Percentiles rank a stretch among this genome's conserved stretches.
phyloP scores from a whole-genome alignment of 2,797 vertebrate genomes.

The Rhadinocentrus ornatus region DNA sequence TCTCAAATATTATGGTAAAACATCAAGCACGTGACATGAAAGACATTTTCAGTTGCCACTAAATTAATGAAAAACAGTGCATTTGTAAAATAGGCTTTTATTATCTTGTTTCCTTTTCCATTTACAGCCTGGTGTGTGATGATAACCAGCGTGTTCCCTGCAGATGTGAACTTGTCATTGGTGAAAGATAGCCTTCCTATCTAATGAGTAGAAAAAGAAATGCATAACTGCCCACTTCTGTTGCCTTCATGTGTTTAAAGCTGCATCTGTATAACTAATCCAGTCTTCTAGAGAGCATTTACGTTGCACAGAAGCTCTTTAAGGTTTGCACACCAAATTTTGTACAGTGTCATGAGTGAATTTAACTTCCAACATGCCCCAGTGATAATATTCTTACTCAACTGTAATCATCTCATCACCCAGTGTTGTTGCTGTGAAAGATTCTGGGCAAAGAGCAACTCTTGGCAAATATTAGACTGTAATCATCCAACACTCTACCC shows the following conservation, averaged over 20 bases:
- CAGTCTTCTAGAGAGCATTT: not conserved
- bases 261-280: not conserved
- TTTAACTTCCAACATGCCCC: conserved; percentile 62
- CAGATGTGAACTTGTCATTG: too few relatives aligned
- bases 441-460: conserved; percentile 66
- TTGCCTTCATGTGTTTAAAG: not conserved
- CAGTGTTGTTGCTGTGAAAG: conserved; percentile 33
- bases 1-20: too few relatives aligned
- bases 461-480: conserved; percentile 43
- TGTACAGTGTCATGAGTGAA: conserved; percentile 57
- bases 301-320: conserved; percentile 16
- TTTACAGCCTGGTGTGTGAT: too few relatives aligned
- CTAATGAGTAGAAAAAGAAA: not conserved
- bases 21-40: too few relatives aligned
- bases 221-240: not conserved
- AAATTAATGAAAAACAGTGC: too few relatives aligned
- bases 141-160: too few relatives aligned
- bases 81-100: too few relatives aligned
- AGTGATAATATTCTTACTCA: conserved; percentile 46
- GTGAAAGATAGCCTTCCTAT: not conserved
- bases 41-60: too few relatives aligned
- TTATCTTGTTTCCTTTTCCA: too few relatives aligned
- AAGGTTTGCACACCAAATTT: conserved; percentile 10
- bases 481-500: conserved; percentile 65
- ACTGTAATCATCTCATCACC: conserved; percentile 58